Conservation (phyloP, 2,113 vertebrate species). For the Nanorana parkeri region DNA sequence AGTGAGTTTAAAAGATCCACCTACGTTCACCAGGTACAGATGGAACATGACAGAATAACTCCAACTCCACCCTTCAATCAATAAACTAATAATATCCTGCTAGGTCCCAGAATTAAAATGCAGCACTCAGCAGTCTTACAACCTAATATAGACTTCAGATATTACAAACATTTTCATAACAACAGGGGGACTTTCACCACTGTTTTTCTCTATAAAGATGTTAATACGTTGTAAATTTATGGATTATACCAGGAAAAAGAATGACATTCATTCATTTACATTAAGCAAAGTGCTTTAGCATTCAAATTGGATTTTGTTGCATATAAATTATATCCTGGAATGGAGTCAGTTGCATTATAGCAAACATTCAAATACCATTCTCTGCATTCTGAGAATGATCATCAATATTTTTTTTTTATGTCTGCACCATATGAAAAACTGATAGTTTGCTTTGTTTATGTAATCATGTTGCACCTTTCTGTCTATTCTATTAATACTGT, state of each 20-base stretch:
- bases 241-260: constrained; percentile 50
- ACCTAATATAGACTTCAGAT: constrained; percentile 3
- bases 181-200: constrained; percentile 24
- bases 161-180: constrained; percentile 38
- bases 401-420: constrained; percentile 13
- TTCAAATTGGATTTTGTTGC: constrained; percentile 49
- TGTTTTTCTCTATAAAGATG: constrained; percentile 41
- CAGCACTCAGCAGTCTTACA: constrained; percentile 35
- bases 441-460: background rate
- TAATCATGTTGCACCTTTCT: background rate
- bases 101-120: constrained; percentile 27
- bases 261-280: constrained; percentile 53
- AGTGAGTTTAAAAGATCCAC: constrained; percentile 28
- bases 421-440: constrained; percentile 4
- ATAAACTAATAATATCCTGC: constrained; percentile 37
- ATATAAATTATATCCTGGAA: constrained; percentile 48
- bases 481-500: no score
- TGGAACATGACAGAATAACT: constrained; percentile 30
- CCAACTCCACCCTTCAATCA: constrained; percentile 29
- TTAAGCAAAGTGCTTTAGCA: constrained; percentile 53
- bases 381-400: constrained; percentile 4
- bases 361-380: constrained; percentile 22
- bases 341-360: constrained; percentile 24
- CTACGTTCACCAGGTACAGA: constrained; percentile 40
- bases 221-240: constrained; percentile 51